Base-by-base conservation (phyloP, 2,113 vertebrate genomes). In the Serilophus lunatus region DNA sequence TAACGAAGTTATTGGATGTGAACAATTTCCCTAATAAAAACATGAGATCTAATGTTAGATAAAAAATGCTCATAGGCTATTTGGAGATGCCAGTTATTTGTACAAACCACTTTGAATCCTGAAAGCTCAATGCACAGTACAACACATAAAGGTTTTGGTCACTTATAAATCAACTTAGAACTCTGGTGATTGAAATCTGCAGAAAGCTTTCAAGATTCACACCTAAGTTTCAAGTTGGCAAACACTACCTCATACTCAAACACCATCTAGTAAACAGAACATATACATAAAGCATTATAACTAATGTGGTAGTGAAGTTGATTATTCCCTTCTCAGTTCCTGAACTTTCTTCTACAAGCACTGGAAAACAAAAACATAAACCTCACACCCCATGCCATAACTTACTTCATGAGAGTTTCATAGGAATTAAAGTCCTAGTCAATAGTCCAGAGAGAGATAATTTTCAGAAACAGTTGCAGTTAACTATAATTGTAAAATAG, bases 351-450 rank as follows among this genome's bases (percentile, higher is more conserved):
- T 80, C 71, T 51, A 66, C 4, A 88, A 82, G 26, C 22, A 60
- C 3, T 12, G 4, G 35, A 28, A 68, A 81, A 69, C 12, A 72
- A 56, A 82, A 80, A 4, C 14, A 72, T 4, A 56, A 44, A 51
- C 14, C 26, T 63, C 2, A 14, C 18, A 47, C 3, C 6, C 28
- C 33, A 74, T 31, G 7, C 4, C 0, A 1, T 44, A 22, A 12
- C 31, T 69, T 59, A 72, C 1, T 4, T 47, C 50, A 10, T 33
- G 15, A 12, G 78, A 74, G 7, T 53, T 47, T 77, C 35, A 45
- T 2, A 78, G 7, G 24, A 78, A 59, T 75, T 69, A 12, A 85
- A 64, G 35, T 26, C 29, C 40, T 36, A 64, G 45, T 25, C 19
- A 86, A 38, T 0, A 75, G 33, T 8, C 3, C 35, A 50, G 7